Evolutionary conservation across 2,797 vertebrate genomes (phyloP).

Genomic region (Leptodactylus fallax): DNA sequence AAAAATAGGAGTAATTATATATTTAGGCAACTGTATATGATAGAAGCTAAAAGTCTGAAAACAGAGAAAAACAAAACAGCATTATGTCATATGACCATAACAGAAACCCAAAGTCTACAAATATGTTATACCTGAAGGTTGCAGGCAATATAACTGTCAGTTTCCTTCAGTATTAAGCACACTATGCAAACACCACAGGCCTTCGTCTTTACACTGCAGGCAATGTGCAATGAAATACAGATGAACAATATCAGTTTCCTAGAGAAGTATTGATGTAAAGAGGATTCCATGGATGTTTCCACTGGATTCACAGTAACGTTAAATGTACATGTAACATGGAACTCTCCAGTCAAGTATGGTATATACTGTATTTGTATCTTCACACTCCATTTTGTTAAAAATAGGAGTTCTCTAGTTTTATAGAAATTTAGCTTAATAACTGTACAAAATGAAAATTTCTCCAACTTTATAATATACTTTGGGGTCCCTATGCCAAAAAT

Average conservation of each 20-base stretch:
- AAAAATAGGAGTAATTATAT: slow-evolving; percentile 55
- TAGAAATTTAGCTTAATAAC: too few species aligned
- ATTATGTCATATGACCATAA: not conserved
- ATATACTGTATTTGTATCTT: not conserved
- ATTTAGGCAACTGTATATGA: not conserved
- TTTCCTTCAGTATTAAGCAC: not conserved
- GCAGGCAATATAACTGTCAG: not conserved
- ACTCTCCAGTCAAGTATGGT: not conserved
- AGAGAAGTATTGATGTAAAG: not conserved
- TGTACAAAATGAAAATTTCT: too few species aligned
- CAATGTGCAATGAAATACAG: not conserved
- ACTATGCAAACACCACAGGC: not conserved
- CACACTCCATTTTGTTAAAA: not conserved
- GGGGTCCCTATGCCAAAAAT: too few species aligned
- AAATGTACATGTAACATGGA: not conserved
- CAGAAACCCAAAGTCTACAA: not conserved
- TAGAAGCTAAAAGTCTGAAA: not conserved
- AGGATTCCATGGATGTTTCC: not conserved
- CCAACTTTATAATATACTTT: too few species aligned
- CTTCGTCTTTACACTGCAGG: not conserved
- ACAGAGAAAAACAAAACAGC: not conserved
- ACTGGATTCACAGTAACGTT: not conserved
- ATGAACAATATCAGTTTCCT: not conserved
- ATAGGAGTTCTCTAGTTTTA: too few species aligned
- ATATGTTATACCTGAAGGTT: not conserved